These are phyloP conservation scores for Neodon shergylaensis DNA, from an alignment of 2,113 vertebrate genomes.

Conservation along the genomic window DNA sequence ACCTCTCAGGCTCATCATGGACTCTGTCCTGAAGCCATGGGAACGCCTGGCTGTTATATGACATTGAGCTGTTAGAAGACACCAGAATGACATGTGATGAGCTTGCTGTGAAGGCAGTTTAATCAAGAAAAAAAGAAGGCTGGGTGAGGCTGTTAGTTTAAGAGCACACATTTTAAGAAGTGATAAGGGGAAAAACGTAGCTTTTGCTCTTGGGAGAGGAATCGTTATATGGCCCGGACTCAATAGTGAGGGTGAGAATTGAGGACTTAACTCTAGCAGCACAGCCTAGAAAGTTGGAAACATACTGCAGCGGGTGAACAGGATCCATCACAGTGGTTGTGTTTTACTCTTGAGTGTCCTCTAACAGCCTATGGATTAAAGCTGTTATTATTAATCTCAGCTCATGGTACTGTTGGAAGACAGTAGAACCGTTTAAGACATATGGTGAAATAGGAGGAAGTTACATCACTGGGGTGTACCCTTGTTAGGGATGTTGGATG, in stretches of 20 bases:
- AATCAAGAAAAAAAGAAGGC: background rate
- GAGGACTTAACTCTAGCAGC: background rate
- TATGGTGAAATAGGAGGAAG: background rate
- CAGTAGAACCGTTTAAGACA: no score
- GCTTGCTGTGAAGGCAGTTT: background rate
- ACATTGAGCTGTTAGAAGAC: no score
- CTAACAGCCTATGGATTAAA: no score
- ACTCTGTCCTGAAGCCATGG: background rate
- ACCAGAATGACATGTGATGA: background rate
- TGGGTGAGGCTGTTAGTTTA: background rate
- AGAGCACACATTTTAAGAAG: no score
- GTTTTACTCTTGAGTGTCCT: background rate
- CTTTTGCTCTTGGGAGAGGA: background rate
- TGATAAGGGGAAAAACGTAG: rapidly evolving
- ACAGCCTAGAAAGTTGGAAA: no score
- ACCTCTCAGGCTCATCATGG: background rate
- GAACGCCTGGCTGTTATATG: background rate
- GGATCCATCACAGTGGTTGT: rapidly evolving
- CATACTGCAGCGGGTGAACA: background rate
- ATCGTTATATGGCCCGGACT: rapidly evolving
- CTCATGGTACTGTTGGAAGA: background rate
- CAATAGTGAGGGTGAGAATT: background rate
- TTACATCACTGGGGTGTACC: no score
- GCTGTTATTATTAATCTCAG: background rate
- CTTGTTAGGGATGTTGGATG: background rate